Evolutionary conservation across 2,797 vertebrate species (phyloP), one percentile per base, ranked within the genome.

Genomic region (Poecilia velifera): DNA sequence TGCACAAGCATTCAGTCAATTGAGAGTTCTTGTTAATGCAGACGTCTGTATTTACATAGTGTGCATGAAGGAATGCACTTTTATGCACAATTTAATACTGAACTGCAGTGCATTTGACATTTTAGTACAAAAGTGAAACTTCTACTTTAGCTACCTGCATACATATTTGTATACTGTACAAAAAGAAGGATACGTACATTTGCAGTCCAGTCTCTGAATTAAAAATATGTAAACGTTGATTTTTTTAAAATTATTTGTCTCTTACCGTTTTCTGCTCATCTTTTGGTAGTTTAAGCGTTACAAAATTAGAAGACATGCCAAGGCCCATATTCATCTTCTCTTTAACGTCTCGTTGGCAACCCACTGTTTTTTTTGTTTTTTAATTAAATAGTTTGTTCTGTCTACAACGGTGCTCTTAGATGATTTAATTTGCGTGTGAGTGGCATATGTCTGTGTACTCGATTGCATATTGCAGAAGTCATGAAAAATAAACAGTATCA

Each of bases 161-260:
- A 95, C 92, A 94, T 93, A 91, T 95, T 91, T 92, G 87, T 93
- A 92, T 92, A 93, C 93, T 96, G 93, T 95, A 96, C 95, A 96
- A 95, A 96, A 95, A 91, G 79, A 90, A 85, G 83, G 91, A 85
- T 85, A 88, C 79, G 80, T 92, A 91, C 84, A 78, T 90, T 93
- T 84, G 91, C 84, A 94, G 90, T 91, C 93, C 89, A 87, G 80
- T 94, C 85, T 92, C 89, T 90, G 89, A 87, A 87, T 92, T 91
- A 90, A 87, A 91, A 92, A 93, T 79, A 88, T 95, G 91, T 94
- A 93, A 94, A 92, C 87, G 93, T 92, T 84, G 84, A 90, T 91
- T 45, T 55, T 78, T 86, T 89, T 85, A 6, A 1, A 4, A 31
- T 53, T 31, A 70, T 55, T 18, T 45, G 4, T 88, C 77, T 90